phyloP scores from a whole-genome alignment of 2,888 invertebrate genomes.

The Horisme vitalbata region DNA sequence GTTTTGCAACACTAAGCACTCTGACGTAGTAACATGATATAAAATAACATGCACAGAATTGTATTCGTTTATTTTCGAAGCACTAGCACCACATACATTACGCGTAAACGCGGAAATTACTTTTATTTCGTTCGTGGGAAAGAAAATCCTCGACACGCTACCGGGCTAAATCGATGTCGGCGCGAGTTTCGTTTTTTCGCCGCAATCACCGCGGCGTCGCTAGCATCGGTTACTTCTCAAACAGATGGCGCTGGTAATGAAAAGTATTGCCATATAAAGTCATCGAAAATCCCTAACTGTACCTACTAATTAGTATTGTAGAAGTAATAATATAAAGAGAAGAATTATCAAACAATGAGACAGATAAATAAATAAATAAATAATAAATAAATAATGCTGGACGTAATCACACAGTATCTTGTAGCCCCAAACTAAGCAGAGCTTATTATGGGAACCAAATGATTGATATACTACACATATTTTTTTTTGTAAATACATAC shows the following conservation, averaged over 20 bases:
- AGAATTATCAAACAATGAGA: no score
- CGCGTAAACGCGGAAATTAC: constrained; percentile 65
- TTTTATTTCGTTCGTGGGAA: constrained; percentile 69
- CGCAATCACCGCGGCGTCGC: constrained; percentile 53
- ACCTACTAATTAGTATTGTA: no score
- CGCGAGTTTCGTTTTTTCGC: constrained; percentile 61
- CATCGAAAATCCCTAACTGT: background rate
- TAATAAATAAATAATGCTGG: no score
- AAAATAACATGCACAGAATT: constrained; percentile 68
- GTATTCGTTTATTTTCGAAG: constrained; percentile 59
- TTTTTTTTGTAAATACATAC: no score
- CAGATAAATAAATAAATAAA: no score
- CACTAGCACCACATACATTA: constrained; percentile 78
- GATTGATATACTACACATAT: no score
- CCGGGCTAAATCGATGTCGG: constrained; percentile 77
- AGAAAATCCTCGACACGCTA: constrained; percentile 60
- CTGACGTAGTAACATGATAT: constrained; percentile 67
- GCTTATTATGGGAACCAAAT: no score
- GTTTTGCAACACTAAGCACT: constrained; percentile 73
- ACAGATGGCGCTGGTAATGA: constrained; percentile 54
- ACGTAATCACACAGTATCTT: no score
- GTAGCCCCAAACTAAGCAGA: no score
- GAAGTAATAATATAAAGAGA: no score
- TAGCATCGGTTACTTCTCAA: constrained; percentile 17
- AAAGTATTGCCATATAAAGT: constrained; percentile 41